Conservation (phyloP, 2,888 invertebrate species). For the Ophioninae sp. region DNA sequence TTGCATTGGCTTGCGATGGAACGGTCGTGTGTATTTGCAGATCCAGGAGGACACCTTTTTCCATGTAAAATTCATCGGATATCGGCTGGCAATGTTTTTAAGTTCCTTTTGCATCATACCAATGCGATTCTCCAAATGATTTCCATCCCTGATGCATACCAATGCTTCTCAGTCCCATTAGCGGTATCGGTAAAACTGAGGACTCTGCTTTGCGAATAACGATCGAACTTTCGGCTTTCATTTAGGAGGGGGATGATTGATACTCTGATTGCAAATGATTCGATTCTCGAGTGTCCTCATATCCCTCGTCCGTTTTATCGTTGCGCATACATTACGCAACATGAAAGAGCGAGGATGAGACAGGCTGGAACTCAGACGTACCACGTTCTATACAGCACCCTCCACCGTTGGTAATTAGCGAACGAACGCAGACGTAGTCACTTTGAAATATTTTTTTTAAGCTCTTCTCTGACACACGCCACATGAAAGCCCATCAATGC, state of each 20-base stretch:
- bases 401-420: background rate
- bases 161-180: slow-evolving; percentile 24
- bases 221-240: slow-evolving; percentile 2
- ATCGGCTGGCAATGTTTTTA: background rate
- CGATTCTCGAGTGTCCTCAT: slow-evolving; percentile 4
- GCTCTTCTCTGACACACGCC: background rate
- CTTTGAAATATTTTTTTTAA: background rate
- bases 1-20: slow-evolving; percentile 32
- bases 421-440: background rate
- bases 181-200: slow-evolving; percentile 24
- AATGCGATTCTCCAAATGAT: slow-evolving; percentile 5
- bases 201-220: slow-evolving; percentile 14
- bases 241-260: slow-evolving; percentile 13
- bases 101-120: background rate
- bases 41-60: background rate
- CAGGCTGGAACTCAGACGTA: background rate
- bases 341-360: background rate
- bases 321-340: background rate
- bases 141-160: slow-evolving; percentile 1
- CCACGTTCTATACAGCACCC: background rate
- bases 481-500: background rate
- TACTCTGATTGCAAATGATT: slow-evolving; percentile 23
- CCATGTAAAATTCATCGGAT: background rate
- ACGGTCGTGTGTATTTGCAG: background rate
- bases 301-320: background rate